Base-by-base conservation (phyloP, 92 coral and sea anemone species). In the Epizoanthus stellaris region DNA sequence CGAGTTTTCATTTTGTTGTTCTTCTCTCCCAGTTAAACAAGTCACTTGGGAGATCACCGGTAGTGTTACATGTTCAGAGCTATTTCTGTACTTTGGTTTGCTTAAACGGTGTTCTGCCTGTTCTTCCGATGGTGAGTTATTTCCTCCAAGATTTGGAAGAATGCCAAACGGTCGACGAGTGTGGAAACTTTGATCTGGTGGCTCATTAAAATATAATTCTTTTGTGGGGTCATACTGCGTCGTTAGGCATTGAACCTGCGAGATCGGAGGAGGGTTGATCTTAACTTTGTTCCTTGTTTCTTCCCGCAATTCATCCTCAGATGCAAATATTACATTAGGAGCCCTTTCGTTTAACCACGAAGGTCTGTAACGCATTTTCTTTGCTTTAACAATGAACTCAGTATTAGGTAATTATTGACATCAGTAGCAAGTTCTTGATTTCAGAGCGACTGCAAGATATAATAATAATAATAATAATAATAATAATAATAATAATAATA, bases 291-390 rank as follows among this genome's bases (percentile, higher is more conserved):
- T 11, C 10, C 62, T 79, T 23, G n/a, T 63, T 6, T 70, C 72
- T 45, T 79, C 65, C 47, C 45, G 64, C 56, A 77, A 16, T 39
- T 63, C 83, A 45, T 79, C 83, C 53, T 79, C 72, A 6, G 73
- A 43, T 13, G 66, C 15, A 58, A 79, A 42, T 6, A 79, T 30
- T 16, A 62, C 65, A 67, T 79, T 64, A 13, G 83, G 61, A 16
- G 83, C 83, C 53, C 83, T 79, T 62, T 79, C 83, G 21, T 79
- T 79, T 79, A 79, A 64, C 73, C 83, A 43, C 38, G 40, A 6
- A 19, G 83, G 83, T 20, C 61, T 62, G 83, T 79, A 79, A 59
- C 83, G 83, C 83, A 79, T 79, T 39, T 10, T 59, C 59, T 54
- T 9, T 52, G 56, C 56, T 52, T 52, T 13, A 12, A 52, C 56